Conservation (phyloP, 2,113 vertebrate genomes). For the Herpetotheres cachinnans region DNA sequence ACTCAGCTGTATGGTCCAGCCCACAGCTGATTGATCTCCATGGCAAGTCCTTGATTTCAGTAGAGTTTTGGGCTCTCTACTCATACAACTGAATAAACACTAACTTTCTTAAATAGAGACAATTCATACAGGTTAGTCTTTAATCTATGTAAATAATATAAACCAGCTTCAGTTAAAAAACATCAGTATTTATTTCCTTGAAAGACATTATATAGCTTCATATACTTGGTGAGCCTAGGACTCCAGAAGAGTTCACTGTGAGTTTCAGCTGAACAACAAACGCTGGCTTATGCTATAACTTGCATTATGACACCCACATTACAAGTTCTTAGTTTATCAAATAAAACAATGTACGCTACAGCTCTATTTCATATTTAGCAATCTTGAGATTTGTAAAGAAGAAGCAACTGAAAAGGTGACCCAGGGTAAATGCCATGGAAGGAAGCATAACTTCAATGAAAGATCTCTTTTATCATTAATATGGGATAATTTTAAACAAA, state of each 20-base stretch:
- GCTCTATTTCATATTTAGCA: not conserved
- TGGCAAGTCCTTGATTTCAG: not conserved
- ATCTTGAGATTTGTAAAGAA: not conserved
- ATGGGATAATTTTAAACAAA: not conserved
- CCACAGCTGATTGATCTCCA: not conserved
- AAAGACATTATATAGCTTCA: not conserved
- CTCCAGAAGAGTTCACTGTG: not conserved
- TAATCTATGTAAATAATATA: not conserved
- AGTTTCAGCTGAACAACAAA: not conserved
- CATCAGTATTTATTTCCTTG: not conserved
- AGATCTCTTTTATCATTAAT: not conserved
- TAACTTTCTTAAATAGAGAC: not conserved
- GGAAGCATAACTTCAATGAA: not conserved
- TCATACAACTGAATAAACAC: not conserved
- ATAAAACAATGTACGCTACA: not conserved
- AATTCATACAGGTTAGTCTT: not conserved
- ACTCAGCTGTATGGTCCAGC: fast-evolving
- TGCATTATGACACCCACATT: not conserved
- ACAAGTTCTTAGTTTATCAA: not conserved
- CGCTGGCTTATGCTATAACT: not conserved
- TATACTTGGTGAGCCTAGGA: not conserved
- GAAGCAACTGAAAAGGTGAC: not conserved
- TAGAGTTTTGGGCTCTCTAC: not conserved
- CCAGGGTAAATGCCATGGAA: not conserved
- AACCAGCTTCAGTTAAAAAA: not conserved